These are phyloP conservation scores for Dyspetes luteomarginatus DNA, from an alignment of 2,888 invertebrate genomes.

Conservation along the genomic window DNA sequence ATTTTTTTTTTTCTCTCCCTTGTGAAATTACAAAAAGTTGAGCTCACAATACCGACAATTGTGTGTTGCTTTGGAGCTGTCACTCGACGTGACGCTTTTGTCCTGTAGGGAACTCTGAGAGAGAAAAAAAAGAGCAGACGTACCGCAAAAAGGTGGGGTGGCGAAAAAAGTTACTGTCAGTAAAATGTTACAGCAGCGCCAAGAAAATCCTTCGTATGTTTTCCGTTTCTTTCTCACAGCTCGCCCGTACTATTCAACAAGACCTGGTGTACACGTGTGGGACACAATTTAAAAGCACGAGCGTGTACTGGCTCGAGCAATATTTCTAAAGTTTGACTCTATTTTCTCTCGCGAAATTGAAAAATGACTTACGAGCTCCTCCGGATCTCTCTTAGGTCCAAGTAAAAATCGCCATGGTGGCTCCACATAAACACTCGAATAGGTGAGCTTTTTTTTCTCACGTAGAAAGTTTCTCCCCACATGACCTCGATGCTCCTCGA, in stretches of 20 bases:
- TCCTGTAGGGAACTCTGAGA: not conserved
- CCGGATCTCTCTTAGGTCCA: not conserved
- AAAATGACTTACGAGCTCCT: not conserved
- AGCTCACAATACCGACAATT: not conserved
- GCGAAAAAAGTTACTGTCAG: constrained; percentile 35
- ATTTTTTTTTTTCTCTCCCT: not conserved
- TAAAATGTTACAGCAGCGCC: constrained; percentile 17
- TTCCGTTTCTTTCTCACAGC: constrained; percentile 2
- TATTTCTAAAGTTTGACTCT: not conserved
- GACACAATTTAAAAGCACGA: not conserved
- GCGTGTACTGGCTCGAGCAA: not conserved
- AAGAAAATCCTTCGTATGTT: constrained; percentile 11
- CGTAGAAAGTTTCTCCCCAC: not conserved
- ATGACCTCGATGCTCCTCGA: constrained; percentile 17
- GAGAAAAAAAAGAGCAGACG: not conserved
- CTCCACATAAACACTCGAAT: constrained; percentile 15
- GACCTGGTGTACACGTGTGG: constrained; percentile 7
- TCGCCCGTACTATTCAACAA: not conserved
- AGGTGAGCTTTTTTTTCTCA: constrained; percentile 18
- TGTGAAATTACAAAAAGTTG: constrained; percentile 14
- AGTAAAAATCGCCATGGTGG: not conserved
- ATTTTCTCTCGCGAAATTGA: not conserved
- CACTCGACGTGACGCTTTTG: not conserved
- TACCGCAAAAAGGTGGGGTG: not conserved
- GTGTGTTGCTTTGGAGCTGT: not conserved